Conservation (phyloP, 2,113 vertebrate genomes). For the Pteruthius melanotis region DNA sequence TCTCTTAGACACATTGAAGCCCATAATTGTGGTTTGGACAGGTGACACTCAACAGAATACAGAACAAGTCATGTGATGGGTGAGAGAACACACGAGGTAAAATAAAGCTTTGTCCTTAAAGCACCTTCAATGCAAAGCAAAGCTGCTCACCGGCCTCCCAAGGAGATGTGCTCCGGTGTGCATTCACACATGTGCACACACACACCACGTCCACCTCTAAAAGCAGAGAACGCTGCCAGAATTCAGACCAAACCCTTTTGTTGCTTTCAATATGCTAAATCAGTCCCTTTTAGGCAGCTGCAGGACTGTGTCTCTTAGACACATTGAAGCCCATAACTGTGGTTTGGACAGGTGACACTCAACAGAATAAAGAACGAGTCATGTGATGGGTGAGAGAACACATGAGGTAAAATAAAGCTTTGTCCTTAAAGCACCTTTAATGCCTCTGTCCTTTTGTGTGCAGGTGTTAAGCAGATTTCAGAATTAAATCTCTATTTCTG, state of each 20-base stretch:
- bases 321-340: not conserved
- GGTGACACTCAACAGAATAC: constrained; percentile 25
- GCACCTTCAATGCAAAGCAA: not conserved
- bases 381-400: not conserved
- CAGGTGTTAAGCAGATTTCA: constrained; percentile 18
- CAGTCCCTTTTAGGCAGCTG: not conserved
- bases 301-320: not conserved
- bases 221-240: not conserved
- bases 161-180: not conserved
- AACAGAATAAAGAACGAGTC: not conserved
- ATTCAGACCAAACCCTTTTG: not conserved
- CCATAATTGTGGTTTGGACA: not conserved
- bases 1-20: not conserved
- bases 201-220: not conserved
- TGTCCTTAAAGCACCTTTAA: constrained; percentile 34
- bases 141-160: not conserved
- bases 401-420: not conserved
- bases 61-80: not conserved
- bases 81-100: not conserved
- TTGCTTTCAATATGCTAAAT: not conserved
- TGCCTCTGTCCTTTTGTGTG: not conserved
- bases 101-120: constrained; percentile 13
- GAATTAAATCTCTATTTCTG: constrained; percentile 9
- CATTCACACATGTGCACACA: accelerated
- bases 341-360: constrained; percentile 9